phyloP scores from a whole-genome alignment of 2,888 invertebrate species.

The Diaprepes abbreviatus region DNA sequence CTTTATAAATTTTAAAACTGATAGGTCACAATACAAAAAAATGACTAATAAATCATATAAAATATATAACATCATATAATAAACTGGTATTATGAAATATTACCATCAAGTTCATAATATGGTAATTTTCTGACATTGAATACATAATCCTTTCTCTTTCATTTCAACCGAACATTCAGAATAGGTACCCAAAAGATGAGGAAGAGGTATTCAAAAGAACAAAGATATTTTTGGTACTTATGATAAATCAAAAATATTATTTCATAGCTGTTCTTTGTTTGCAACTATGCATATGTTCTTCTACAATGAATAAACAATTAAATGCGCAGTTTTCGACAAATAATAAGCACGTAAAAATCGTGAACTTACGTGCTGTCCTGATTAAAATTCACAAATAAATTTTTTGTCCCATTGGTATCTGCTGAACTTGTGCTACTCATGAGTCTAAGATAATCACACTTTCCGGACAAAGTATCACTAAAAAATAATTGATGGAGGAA shows the following conservation, averaged over 20 bases:
- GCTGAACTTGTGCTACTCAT: slow-evolving; percentile 88
- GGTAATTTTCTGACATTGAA: slow-evolving; percentile 32
- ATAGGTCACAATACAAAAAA: no score
- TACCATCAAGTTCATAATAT: slow-evolving; percentile 24
- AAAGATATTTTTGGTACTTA: slow-evolving; percentile 10
- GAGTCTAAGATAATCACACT: slow-evolving; percentile 66
- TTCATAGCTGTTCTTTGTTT: neutral
- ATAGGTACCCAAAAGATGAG: slow-evolving; percentile 6
- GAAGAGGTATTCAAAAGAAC: neutral
- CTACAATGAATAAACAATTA: slow-evolving; percentile 13
- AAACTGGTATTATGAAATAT: slow-evolving; percentile 13
- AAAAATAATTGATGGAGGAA: slow-evolving; percentile 50
- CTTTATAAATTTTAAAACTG: no score
- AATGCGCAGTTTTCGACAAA: slow-evolving; percentile 29
- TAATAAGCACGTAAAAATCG: slow-evolving; percentile 15
- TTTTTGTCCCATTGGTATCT: slow-evolving; percentile 82
- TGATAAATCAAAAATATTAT: neutral
- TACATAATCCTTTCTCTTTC: slow-evolving; percentile 37
- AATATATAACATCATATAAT: no score
- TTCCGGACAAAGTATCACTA: slow-evolving; percentile 43
- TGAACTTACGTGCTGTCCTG: slow-evolving; percentile 96
- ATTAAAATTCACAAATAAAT: slow-evolving; percentile 96
- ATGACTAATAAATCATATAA: no score
- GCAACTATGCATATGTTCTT: no score
- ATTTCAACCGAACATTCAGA: neutral